Base-by-base conservation (phyloP, 2,888 invertebrate genomes). In the Yponomeuta cagnagella region DNA sequence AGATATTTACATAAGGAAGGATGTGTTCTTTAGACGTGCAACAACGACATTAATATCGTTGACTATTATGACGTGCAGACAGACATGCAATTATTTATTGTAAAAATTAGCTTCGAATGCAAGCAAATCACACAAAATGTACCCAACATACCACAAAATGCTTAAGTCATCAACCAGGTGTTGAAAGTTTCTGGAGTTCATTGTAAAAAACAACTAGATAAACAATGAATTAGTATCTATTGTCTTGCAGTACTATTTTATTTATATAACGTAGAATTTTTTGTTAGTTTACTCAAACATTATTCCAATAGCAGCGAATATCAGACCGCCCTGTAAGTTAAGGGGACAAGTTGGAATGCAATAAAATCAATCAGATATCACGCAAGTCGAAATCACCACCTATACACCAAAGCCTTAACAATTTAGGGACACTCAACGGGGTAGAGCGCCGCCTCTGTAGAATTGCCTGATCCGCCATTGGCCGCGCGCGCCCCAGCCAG, bases 401-500 rank as follows among this genome's bases (percentile, higher is more conserved):
- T 15, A 58, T 58, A 58, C 52, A 58, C 52, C 52, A 58, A 58
- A 58, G 52, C 52, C 52, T 15, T 58, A 58, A 58, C 52, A 58
- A 58, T 58, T 58, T 15, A 15, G 15, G 73, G 79, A 77, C 78
- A 91, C 90, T 91, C 90, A 91, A 92, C 91, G 86, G 74, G 78
- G 79, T 74, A 80, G 82, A 15, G 74, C 74, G 75, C 79, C 81
- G 71, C 76, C 71, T 72, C 74, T 76, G 78, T 77, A 74, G 85
- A 84, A 92, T 77, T 91, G 89, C 64, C 74, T 75, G 77, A 95
- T 89, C 76, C 92, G 93, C 95, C 95, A 95, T 74, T 92, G 87
- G 73, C 95, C 95, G 73, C 93, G 89, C 48, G 95, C 93, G 71
- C 95, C 95, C 93, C 94, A 95, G 72, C 90, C 93, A 15, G 94